These are phyloP conservation scores for Perca fluviatilis DNA, from an alignment of 2,113 vertebrate genomes.

Conservation along the genomic window DNA sequence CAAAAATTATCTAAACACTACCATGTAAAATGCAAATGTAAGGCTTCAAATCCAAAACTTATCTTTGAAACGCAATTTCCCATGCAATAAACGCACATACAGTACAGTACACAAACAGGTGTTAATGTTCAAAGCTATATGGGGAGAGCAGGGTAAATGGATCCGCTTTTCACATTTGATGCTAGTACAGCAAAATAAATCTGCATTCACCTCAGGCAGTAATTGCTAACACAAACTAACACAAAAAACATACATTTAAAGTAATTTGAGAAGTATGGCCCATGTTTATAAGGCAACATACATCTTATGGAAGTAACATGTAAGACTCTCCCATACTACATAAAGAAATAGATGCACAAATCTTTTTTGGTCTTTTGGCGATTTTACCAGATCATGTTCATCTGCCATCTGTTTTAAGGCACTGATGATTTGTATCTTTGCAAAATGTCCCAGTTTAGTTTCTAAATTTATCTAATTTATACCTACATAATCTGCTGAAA, in stretches of 20 bases:
- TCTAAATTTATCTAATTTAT: conserved; percentile 23
- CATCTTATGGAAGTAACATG: background rate
- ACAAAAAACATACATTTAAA: conserved; percentile 33
- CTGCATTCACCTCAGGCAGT: conserved; percentile 2
- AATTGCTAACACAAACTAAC: conserved; percentile 31
- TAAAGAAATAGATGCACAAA: background rate
- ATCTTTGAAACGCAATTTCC: conserved; percentile 1
- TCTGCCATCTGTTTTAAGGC: conserved; percentile 55
- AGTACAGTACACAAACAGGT: conserved; percentile 12
- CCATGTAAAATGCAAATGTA: conserved; percentile 17
- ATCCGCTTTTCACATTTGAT: conserved; percentile 15
- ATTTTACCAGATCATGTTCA: conserved; percentile 41
- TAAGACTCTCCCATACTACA: background rate
- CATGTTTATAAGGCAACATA: conserved; percentile 1
- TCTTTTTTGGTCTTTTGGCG: conserved; percentile 22
- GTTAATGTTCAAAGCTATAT: conserved; percentile 42
- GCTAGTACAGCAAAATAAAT: conserved; percentile 28
- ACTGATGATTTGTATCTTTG: conserved; percentile 44
- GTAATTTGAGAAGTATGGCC: conserved; percentile 13
- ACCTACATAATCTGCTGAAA: conserved; percentile 12
- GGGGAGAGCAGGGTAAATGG: background rate
- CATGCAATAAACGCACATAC: background rate
- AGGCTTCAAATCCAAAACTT: conserved; percentile 3
- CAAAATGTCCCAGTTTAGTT: conserved; percentile 43
- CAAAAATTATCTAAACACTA: background rate